Evolutionary conservation across 2,113 vertebrate genomes (phyloP).

Genomic region (Pedionomus torquatus): DNA sequence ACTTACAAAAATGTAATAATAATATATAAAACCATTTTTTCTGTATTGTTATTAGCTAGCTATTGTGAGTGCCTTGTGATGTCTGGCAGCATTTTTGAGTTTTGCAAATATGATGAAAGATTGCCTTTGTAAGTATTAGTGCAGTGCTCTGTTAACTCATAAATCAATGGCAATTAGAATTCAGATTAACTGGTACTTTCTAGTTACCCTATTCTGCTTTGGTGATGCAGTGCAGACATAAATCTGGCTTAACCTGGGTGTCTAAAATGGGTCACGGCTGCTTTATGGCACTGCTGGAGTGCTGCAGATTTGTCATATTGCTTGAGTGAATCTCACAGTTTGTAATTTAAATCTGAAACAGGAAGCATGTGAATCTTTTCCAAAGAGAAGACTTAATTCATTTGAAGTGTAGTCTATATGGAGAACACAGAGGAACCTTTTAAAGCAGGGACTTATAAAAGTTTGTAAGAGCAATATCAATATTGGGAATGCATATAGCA

Average conservation of each 20-base stretch:
- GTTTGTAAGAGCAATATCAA: background rate
- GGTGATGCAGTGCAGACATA: background rate
- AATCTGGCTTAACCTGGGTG: slow-evolving; percentile 5
- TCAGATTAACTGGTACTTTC: background rate
- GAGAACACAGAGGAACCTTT: background rate
- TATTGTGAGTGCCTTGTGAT: background rate
- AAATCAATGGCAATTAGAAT: background rate
- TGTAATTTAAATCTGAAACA: background rate
- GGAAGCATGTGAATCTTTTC: background rate
- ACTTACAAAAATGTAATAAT: background rate
- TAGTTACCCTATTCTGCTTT: background rate
- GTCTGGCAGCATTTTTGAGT: background rate
- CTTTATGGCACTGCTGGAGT: background rate
- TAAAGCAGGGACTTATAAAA: background rate
- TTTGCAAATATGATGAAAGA: background rate
- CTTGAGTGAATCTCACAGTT: background rate
- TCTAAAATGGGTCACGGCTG: background rate
- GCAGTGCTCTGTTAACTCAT: background rate
- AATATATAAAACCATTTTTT: background rate
- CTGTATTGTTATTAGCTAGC: background rate
- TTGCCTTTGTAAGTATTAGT: background rate
- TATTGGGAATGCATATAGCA: background rate
- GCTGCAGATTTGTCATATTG: background rate
- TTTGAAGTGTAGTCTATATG: background rate
- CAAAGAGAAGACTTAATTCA: background rate